phyloP scores from a whole-genome alignment of 1,140 invertebrate genomes.

The Drosophila serrata region DNA sequence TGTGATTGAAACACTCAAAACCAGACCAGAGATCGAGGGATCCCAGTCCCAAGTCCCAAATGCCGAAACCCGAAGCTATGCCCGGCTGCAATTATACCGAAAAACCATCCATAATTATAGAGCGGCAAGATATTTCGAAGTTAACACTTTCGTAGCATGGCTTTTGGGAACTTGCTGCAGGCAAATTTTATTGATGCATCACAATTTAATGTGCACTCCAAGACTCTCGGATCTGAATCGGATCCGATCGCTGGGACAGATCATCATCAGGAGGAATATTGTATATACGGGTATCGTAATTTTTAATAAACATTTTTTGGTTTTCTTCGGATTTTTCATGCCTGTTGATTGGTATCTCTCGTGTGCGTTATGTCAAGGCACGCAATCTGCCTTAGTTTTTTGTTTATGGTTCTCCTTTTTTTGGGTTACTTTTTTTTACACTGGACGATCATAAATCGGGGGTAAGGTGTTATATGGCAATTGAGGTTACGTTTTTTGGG shows the following conservation, averaged over 20 bases:
- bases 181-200: slow-evolving; percentile 85
- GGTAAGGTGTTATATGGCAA: slow-evolving; percentile 39
- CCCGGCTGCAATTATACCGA: slow-evolving; percentile 75
- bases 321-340: slow-evolving; percentile 69
- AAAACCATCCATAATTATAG: slow-evolving; percentile 85
- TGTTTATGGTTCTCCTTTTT: neutral
- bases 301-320: slow-evolving; percentile 78
- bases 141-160: slow-evolving; percentile 85
- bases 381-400: slow-evolving; percentile 48
- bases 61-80: slow-evolving; percentile 29
- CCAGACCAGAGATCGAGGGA: slow-evolving; percentile 15
- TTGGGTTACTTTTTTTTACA: neutral
- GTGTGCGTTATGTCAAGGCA: slow-evolving; percentile 63
- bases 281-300: slow-evolving; percentile 64
- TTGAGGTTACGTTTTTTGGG: slow-evolving; percentile 55
- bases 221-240: slow-evolving; percentile 30
- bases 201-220: slow-evolving; percentile 82
- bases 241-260: slow-evolving; percentile 28
- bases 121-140: slow-evolving; percentile 84
- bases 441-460: slow-evolving; percentile 33
- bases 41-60: neutral
- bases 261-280: slow-evolving; percentile 63
- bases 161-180: slow-evolving; percentile 82
- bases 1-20: slow-evolving; percentile 77
- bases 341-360: slow-evolving; percentile 74